Percentiles rank a stretch among this genome's conserved stretches.
These are phyloP conservation scores for Eilema depressum DNA, from an alignment of 2,888 invertebrate genomes.

Conservation along the genomic window DNA sequence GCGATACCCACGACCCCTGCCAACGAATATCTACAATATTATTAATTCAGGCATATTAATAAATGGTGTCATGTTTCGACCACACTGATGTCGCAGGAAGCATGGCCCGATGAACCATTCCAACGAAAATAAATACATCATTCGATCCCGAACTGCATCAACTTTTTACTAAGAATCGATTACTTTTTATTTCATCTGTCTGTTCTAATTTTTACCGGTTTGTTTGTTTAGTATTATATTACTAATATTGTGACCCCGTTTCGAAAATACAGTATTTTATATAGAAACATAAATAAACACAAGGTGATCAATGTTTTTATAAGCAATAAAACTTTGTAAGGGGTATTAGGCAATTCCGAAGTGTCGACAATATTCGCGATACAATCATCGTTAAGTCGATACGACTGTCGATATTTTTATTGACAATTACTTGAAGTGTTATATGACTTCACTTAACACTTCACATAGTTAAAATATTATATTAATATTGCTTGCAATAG, in stretches of 20 bases:
- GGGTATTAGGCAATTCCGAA: constrained; percentile 57
- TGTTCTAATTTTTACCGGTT: constrained; percentile 56
- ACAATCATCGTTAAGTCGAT: constrained; percentile 74
- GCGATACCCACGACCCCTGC: constrained; percentile 76
- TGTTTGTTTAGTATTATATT: constrained; percentile 60
- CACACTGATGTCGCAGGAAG: constrained; percentile 85
- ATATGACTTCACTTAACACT: not conserved
- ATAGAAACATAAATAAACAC: constrained; percentile 57
- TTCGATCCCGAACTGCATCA: constrained; percentile 69
- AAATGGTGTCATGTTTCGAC: constrained; percentile 83
- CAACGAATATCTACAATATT: constrained; percentile 82
- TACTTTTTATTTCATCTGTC: constrained; percentile 71
- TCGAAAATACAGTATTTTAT: constrained; percentile 58
- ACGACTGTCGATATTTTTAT: constrained; percentile 54
- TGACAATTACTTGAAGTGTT: constrained; percentile 37
- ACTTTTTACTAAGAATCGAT: constrained; percentile 71
- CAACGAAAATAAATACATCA: constrained; percentile 80
- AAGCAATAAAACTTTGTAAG: constrained; percentile 66
- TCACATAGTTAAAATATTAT: not conserved
- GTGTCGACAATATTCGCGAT: constrained; percentile 57
- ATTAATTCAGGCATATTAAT: constrained; percentile 86
- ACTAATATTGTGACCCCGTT: constrained; percentile 63
- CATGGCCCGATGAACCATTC: constrained; percentile 80
- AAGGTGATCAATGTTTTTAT: constrained; percentile 63
- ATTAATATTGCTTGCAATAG: not conserved